Evolutionary conservation across 2,113 vertebrate species (phyloP), one percentile per base, ranked within the genome.

Genomic region (Pagrus major): DNA sequence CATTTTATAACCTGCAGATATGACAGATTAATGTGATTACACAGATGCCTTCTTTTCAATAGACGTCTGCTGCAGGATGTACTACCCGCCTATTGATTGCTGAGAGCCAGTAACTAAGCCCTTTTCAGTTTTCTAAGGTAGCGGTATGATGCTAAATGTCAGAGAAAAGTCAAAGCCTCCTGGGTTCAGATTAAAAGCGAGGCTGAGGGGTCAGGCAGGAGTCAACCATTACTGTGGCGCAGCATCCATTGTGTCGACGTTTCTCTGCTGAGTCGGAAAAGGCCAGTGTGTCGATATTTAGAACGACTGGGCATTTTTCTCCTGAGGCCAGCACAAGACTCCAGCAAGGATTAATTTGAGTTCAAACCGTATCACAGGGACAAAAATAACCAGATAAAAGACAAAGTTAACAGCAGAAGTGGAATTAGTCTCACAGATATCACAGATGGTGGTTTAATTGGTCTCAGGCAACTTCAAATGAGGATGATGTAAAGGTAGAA

Each of bases 161-260:
- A 92, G 66, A 74, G 72, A 89, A 88, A 89, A 88, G 88, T 86
- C 90, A 89, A 68, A 85, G 87, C 88, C 81, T 80, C 68, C n/a
- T 74, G 76, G 86, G 80, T 75, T 46, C 60, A 35, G 86, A 89
- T 88, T 86, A 83, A 74, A 78, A 49, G 60, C 0, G 25, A 37
- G 37, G 71, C 78, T 67, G n/a, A 1, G 76, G 69, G 86, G 78
- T 86, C 88, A 73, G 78, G n/a, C 58, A 60, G 66, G 76, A 81
- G 85, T 86, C 81, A 27, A 25, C 33, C 59, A 15, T 71, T 63
- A 74, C 81, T 31, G 65, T 16, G 37, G 54, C 73, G 39, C 3
- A 0, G n/a, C 12, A 1, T 44, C 60, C 29, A 35, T 37, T n/a
- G 49, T 21, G 44, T n/a, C 1, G 21, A 61, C 64, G 58, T 31